Evolutionary conservation across 2,888 invertebrate genomes (phyloP).

Genomic region (Pristionchus japonicus): DNA sequence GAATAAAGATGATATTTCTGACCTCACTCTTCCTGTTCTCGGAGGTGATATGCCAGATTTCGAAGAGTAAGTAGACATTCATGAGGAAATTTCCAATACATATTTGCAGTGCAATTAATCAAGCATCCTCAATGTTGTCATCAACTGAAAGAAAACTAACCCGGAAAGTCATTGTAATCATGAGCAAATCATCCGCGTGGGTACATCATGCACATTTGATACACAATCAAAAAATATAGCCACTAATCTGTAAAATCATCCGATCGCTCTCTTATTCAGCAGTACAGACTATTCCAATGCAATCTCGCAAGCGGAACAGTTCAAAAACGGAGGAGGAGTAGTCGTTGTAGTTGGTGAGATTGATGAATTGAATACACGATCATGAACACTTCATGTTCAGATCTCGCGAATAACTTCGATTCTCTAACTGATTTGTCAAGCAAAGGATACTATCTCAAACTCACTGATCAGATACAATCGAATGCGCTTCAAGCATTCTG

Average conservation of each 20-base stretch:
- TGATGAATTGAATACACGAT: neutral
- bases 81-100: no score
- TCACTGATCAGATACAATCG: neutral
- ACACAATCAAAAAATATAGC: no score
- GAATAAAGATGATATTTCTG: neutral
- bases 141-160: neutral
- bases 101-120: neutral
- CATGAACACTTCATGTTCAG: no score
- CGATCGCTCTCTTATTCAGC: neutral
- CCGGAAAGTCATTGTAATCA: neutral
- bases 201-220: neutral
- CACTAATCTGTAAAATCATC: neutral
- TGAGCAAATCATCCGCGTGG: neutral
- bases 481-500: neutral
- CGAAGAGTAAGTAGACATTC: neutral
- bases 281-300: neutral
- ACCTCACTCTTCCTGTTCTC: neutral
- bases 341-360: neutral
- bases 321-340: neutral
- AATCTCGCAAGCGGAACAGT: neutral
- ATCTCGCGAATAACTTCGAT: neutral
- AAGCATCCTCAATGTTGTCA: neutral
- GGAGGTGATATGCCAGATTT: neutral
- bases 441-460: neutral
- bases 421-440: neutral